Percentiles rank a stretch among this genome's conserved stretches.
These are phyloP conservation scores for Hemaris fuciformis DNA, from an alignment of 2,888 invertebrate genomes.

Conservation along the genomic window DNA sequence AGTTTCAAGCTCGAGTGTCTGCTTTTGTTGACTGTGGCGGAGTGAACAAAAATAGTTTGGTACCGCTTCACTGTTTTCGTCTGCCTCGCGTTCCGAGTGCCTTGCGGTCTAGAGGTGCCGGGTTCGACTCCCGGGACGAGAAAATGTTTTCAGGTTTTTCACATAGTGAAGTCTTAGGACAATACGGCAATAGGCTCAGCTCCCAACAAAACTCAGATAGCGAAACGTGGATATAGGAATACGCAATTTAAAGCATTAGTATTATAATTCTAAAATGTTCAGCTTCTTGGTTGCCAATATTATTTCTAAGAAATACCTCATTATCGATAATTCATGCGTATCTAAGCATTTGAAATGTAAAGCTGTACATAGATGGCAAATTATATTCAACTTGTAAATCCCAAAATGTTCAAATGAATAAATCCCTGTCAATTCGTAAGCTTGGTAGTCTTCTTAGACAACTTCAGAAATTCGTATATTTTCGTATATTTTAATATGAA, in stretches of 20 bases:
- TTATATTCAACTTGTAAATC: background rate
- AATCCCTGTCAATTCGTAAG: background rate
- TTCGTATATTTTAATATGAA: background rate
- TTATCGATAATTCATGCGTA: background rate
- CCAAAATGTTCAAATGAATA: slow-evolving; percentile 1
- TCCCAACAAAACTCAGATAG: no score
- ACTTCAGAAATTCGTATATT: background rate
- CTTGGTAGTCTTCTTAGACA: background rate
- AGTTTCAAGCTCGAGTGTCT: no score
- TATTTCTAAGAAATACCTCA: background rate
- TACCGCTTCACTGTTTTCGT: no score
- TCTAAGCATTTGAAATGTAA: background rate
- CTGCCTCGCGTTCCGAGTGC: no score
- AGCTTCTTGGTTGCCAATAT: background rate
- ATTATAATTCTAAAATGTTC: background rate
- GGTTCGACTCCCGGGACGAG: no score
- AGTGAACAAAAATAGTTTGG: no score
- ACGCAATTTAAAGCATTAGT: background rate
- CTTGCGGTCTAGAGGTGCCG: no score
- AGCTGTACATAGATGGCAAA: background rate
- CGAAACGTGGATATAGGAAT: no score
- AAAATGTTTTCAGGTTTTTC: no score
- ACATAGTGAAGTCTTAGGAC: no score
- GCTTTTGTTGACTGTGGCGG: no score
- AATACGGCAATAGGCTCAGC: no score